A percentile compares a stretch with the other conserved stretches of the same genome.
Conservation (phyloP, 1,140 invertebrate species). For the Bombus soroeensis region DNA sequence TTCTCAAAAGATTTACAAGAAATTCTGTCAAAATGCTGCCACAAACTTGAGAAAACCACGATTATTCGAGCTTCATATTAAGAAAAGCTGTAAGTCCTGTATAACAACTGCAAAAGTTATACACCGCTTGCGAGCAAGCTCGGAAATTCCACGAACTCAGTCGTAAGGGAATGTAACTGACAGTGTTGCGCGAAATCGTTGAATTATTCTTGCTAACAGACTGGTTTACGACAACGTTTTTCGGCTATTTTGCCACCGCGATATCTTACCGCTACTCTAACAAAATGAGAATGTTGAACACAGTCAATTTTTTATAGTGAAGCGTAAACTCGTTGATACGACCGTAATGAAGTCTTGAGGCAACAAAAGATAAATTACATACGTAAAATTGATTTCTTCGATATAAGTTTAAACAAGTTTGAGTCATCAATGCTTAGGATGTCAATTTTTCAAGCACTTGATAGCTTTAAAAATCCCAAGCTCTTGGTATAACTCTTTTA, state of each 20-base stretch:
- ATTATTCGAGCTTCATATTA: background rate
- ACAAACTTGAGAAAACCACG: background rate
- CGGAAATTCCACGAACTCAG: background rate
- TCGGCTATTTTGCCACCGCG: background rate
- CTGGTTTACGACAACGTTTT: background rate
- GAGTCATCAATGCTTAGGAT: too few species aligned
- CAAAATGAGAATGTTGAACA: background rate
- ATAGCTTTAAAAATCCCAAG: too few species aligned
- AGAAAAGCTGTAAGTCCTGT: background rate
- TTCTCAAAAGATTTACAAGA: background rate
- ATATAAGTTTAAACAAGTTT: too few species aligned
- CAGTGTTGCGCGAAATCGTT: background rate
- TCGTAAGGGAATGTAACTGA: background rate
- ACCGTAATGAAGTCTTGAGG: background rate
- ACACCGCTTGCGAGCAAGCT: background rate
- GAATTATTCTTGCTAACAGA: constrained; percentile 4
- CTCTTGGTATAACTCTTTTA: too few species aligned
- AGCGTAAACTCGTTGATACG: background rate
- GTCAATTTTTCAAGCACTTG: too few species aligned
- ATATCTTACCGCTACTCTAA: too few species aligned
- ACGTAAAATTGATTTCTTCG: too few species aligned
- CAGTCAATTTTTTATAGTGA: background rate
- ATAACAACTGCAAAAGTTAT: background rate
- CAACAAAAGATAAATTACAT: too few species aligned
- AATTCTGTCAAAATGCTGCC: background rate